These are phyloP conservation scores for Drosophila arawakana DNA, from an alignment of 1,140 invertebrate genomes.

Conservation along the genomic window DNA sequence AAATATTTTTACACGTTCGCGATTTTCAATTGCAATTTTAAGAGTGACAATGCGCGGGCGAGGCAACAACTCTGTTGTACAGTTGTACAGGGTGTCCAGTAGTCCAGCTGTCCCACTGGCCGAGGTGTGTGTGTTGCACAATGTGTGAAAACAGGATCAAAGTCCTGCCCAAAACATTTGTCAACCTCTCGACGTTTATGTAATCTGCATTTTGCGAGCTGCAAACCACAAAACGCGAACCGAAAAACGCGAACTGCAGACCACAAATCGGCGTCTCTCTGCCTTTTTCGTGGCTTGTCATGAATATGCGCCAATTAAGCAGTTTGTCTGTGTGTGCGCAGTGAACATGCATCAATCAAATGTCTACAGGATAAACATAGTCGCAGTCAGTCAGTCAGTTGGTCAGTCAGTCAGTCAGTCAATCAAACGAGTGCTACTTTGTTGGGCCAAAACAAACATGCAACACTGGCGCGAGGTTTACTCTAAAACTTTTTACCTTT, in stretches of 20 bases:
- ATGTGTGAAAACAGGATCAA: constrained; percentile 81
- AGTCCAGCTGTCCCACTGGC: constrained; percentile 37
- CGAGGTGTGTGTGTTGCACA: constrained; percentile 75
- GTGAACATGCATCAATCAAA: constrained; percentile 78
- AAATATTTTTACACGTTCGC: constrained; percentile 79
- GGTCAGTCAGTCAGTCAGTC: constrained; percentile 27
- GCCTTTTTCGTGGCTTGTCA: constrained; percentile 31
- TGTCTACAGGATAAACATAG: constrained; percentile 68
- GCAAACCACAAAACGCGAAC: background rate
- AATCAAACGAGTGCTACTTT: constrained; percentile 23
- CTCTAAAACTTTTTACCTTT: background rate
- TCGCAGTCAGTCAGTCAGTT: constrained; percentile 27
- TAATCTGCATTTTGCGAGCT: constrained; percentile 59
- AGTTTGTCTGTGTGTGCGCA: constrained; percentile 65
- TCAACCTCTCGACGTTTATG: constrained; percentile 72
- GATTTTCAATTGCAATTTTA: constrained; percentile 74
- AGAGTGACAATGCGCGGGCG: constrained; percentile 75
- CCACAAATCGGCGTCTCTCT: background rate
- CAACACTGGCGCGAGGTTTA: constrained; percentile 15
- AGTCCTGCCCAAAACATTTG: constrained; percentile 78
- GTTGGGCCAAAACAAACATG: constrained; percentile 27
- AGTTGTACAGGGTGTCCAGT: constrained; percentile 16
- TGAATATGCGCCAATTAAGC: constrained; percentile 76
- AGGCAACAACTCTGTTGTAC: constrained; percentile 40
- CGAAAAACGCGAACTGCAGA: no score